Evolutionary conservation across 1,140 invertebrate genomes (phyloP).

Genomic region (Tetramorium alpestre): DNA sequence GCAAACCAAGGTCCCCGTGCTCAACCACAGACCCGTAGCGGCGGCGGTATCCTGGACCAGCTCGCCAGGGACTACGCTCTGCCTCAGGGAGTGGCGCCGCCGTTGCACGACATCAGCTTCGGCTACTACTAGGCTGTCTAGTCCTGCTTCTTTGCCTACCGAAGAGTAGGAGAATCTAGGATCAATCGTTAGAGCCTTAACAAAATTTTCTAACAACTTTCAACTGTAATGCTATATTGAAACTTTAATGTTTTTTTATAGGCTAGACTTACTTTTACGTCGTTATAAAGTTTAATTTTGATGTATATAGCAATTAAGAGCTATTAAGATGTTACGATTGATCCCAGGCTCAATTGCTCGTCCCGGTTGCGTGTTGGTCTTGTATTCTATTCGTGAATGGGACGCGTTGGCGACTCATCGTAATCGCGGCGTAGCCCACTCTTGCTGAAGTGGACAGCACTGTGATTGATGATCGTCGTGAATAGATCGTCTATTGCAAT

Average conservation of each 20-base stretch:
- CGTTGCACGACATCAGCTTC: slow-evolving; percentile 93
- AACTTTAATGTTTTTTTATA: neutral
- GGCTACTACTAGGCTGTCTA: slow-evolving; percentile 88
- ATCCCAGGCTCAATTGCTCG: slow-evolving; percentile 19
- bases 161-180: neutral
- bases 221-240: neutral
- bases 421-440: neutral
- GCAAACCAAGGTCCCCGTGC: slow-evolving; percentile 45
- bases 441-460: neutral
- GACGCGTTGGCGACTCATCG: slow-evolving; percentile 27
- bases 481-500: neutral
- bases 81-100: slow-evolving; percentile 88
- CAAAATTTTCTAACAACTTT: neutral
- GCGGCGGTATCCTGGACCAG: slow-evolving; percentile 91
- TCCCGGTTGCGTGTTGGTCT: slow-evolving; percentile 53
- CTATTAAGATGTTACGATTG: neutral
- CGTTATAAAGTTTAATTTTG: neutral
- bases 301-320: neutral
- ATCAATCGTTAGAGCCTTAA: neutral
- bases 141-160: slow-evolving; percentile 43
- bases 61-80: slow-evolving; percentile 92
- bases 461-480: slow-evolving; percentile 10
- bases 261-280: neutral
- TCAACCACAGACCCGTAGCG: slow-evolving; percentile 81
- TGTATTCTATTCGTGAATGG: slow-evolving; percentile 45